Conservation (phyloP, 2,888 invertebrate species). For the Sinohyriopsis cumingii region DNA sequence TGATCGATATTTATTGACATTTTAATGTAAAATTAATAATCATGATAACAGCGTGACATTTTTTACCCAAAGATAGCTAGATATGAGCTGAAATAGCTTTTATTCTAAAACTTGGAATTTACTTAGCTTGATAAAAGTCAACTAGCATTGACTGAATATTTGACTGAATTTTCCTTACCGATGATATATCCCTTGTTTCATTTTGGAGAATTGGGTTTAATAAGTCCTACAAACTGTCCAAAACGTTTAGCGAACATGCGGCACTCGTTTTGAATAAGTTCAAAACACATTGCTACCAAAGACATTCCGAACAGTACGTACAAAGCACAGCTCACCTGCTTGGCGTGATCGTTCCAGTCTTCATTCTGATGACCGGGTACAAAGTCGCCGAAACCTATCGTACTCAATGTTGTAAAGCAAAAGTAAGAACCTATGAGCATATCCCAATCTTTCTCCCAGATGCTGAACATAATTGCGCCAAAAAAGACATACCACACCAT, state of each 20-base stretch:
- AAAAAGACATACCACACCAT: slow-evolving; percentile 91
- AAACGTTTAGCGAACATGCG: slow-evolving; percentile 61
- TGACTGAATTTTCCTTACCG: no score
- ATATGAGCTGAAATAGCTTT: no score
- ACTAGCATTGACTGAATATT: no score
- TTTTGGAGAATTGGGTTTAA: slow-evolving; percentile 15
- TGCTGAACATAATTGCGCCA: slow-evolving; percentile 90
- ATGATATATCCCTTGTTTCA: no score
- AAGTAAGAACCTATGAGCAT: slow-evolving; percentile 84
- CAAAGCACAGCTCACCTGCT: slow-evolving; percentile 63
- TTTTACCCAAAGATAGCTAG: no score
- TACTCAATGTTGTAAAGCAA: slow-evolving; percentile 72
- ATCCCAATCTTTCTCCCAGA: slow-evolving; percentile 96
- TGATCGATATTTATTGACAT: no score
- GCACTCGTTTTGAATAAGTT: slow-evolving; percentile 72
- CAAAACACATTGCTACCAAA: slow-evolving; percentile 73
- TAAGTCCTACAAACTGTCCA: slow-evolving; percentile 66
- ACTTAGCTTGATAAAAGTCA: no score
- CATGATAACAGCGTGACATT: no score
- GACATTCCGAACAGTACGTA: slow-evolving; percentile 72
- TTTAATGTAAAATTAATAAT: no score
- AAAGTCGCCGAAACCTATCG: slow-evolving; percentile 72
- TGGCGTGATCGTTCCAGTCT: slow-evolving; percentile 62
- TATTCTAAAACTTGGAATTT: no score
- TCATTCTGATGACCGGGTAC: slow-evolving; percentile 68